These are phyloP conservation scores for Lophius americanus DNA, from an alignment of 2,797 vertebrate species.

Conservation along the genomic window DNA sequence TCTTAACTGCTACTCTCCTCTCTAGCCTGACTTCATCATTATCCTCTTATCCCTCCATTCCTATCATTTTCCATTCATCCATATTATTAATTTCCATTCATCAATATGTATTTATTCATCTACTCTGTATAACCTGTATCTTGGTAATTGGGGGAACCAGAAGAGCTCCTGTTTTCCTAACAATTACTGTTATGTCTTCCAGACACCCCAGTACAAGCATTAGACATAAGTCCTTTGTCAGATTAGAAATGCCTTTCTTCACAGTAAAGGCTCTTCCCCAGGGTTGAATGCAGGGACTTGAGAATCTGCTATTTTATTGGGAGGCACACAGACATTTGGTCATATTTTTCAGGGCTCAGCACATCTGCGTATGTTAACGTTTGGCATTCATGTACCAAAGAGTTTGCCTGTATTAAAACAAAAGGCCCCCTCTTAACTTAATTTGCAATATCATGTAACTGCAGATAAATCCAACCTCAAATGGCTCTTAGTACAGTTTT, in stretches of 20 bases:
- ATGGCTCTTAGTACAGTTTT: too few relatives aligned
- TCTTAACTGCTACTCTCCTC: constrained; percentile 15
- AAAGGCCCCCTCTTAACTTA: neutral
- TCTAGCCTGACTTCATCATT: constrained; percentile 3
- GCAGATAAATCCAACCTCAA: too few relatives aligned
- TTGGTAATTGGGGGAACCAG: neutral
- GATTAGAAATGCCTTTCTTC: neutral
- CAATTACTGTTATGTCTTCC: neutral
- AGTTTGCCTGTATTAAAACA: neutral
- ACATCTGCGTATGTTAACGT: neutral
- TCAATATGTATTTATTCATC: constrained; percentile 12
- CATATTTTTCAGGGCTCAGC: neutral
- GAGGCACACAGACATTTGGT: neutral
- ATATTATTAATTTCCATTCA: neutral
- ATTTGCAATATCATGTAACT: neutral
- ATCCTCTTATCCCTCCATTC: neutral
- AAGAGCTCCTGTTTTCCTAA: neutral
- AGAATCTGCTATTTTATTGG: neutral
- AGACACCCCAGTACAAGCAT: neutral
- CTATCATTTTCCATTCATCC: neutral
- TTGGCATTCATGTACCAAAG: too few relatives aligned
- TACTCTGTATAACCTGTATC: constrained; percentile 8
- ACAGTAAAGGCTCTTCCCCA: neutral
- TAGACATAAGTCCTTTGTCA: neutral
- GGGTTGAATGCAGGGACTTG: neutral